Base-by-base conservation (phyloP, 2,888 invertebrate genomes). In the Lottia scabra region DNA sequence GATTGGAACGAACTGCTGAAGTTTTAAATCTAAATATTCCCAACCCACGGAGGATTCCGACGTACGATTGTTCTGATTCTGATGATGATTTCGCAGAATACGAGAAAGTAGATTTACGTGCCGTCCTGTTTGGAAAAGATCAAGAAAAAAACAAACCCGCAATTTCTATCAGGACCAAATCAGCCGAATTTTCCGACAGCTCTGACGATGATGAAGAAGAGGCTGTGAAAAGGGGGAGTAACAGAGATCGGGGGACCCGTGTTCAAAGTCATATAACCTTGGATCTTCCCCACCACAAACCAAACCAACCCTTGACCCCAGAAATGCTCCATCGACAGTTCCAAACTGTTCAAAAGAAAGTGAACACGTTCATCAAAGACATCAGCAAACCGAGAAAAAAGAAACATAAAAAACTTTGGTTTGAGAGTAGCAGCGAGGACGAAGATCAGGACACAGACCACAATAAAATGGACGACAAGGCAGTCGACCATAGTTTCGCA, bases 21-120 rank as follows among this genome's bases (percentile, higher is more conserved):
- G 23, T 56, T 23, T 23, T 56, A 19, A 56, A 56, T 19, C 8
- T 30, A 13, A 27, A 19, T 65, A 8, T 23, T 26, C 10, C 62
- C 6, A 5, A 62, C 13, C 16, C 30, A n/a, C 5, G n/a, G 19
- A n/a, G 15, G 13, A n/a, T 38, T 27, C 5, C 19, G 13, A 30
- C 23, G 10, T 38, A 65, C 12, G 19, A 43, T 26, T n/a, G n/a
- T 8, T 65, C 43, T 5, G 65, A 65, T 30, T 72, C 68, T 0
- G 76, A 76, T 19, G 83, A 83, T 74, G 83, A 83, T 67, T 74
- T 75, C 46, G 68, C 70, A 19, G 73, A 74, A 19, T 77, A 77
- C 27, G 83, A 84, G 19, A 79, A 78, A 65, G 78, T 84, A 16
- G 83, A 85, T 67, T 73, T 85, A 48, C 74, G 81, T 46, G 82